Evolutionary conservation across 1,140 invertebrate genomes (phyloP), one percentile per base, ranked within the genome.

Genomic region (Araneus ventricosus): DNA sequence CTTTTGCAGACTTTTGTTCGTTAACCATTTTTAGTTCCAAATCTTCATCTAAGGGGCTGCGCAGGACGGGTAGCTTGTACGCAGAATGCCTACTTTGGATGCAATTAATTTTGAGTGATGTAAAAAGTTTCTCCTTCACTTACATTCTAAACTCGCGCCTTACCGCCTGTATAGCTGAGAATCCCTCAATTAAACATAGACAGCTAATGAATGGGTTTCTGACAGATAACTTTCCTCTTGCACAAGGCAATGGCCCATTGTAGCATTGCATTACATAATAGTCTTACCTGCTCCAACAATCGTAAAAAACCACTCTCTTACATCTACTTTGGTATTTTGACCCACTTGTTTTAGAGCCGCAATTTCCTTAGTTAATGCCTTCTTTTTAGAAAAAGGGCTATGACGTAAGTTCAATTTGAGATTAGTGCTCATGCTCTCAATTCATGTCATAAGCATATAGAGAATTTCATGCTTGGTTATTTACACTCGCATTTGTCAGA

Each of bases 61-160:
- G 22, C 34, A 75, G 1, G 6, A n/a, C 20, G 4, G 70, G 70
- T 1, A 34, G 30, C 6, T 22, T 4, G 70, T 34, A 3, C 70
- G n/a, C n/a, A n/a, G n/a, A 22, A 34, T 6, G 27, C 1, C 4
- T 22, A 14, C 10, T 20, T 5, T 37, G 5, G 6, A 75, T 24
- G 4, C 70, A 37, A 10, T 17, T 30, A 75, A 75, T 34, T 34
- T 27, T 20, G 4, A 22, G 34, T 67, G 27, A 17, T 10, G 45
- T 14, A n/a, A 79, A 30, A 30, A 90, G 27, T 4, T 37, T 34
- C 75, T 34, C 57, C 79, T 67, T 84, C 80, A n/a, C 34, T 63
- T 84, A 34, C 89, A 91, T 63, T 84, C n/a, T 30, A 91, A 17
- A 0, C n/a, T 3, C n/a, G 39, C 89, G 5, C 84, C n/a, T 91